Conservation (phyloP, 30 jellyfish, hydroid and myxozoan genomes). For the Cassiopea andromeda region DNA sequence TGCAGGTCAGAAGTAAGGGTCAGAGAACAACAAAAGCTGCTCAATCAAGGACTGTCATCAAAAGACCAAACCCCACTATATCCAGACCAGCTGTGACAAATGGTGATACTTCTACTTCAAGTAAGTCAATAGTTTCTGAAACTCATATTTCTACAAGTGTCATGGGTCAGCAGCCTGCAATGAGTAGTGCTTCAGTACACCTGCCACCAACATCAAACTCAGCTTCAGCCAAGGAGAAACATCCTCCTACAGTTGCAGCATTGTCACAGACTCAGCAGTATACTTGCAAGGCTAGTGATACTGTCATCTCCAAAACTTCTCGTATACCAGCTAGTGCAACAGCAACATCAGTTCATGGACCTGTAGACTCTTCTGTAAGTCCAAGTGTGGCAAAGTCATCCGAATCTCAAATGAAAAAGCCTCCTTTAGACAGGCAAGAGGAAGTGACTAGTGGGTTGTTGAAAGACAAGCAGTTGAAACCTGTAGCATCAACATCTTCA, state of each 20-base stretch:
- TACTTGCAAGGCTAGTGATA: not conserved
- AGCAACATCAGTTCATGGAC: not conserved
- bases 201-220: not conserved
- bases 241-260: not conserved
- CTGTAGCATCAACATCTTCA: not conserved
- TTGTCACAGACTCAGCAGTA: conserved; percentile 1
- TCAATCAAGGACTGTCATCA: conserved; percentile 44
- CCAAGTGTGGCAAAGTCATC: not conserved
- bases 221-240: not conserved
- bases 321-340: not conserved
- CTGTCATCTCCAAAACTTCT: not conserved
- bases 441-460: not conserved
- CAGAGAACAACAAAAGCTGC: conserved; percentile 13
- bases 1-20: conserved; percentile 1
- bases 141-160: not conserved
- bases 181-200: not conserved
- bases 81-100: not conserved
- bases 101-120: not conserved
- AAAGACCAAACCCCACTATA: conserved; percentile 23
- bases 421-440: not conserved
- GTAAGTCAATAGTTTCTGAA: not conserved
- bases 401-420: not conserved
- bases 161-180: not conserved
- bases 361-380: not conserved
- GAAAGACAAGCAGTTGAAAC: not conserved